Conservation (phyloP, 2,888 invertebrate genomes). For the Stictocephala bisonia region DNA sequence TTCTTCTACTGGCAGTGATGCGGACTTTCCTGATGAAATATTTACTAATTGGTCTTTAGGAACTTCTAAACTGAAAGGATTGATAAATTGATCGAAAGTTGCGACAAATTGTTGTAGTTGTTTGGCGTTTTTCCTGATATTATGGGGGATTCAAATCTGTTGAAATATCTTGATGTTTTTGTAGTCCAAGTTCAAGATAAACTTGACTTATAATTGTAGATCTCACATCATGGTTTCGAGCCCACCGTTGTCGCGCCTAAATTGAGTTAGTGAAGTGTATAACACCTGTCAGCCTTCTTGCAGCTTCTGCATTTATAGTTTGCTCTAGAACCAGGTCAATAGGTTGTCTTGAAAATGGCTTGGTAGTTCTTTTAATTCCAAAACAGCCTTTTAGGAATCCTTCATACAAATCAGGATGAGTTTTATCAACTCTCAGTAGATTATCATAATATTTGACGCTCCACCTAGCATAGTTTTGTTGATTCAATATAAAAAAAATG, state of each 20-base stretch:
- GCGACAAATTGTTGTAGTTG: slow-evolving; percentile 46
- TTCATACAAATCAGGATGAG: too few relatives aligned
- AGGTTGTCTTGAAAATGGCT: too few relatives aligned
- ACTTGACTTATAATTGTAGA: slow-evolving; percentile 57
- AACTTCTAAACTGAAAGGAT: slow-evolving; percentile 56
- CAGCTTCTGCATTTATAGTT: too few relatives aligned
- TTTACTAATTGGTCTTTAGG: slow-evolving; percentile 55
- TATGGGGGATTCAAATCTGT: not conserved
- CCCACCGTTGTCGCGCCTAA: slow-evolving; percentile 59
- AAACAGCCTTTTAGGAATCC: too few relatives aligned
- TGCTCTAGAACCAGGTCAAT: too few relatives aligned
- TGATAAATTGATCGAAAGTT: slow-evolving; percentile 53
- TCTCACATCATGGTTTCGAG: slow-evolving; percentile 55
- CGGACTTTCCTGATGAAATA: slow-evolving; percentile 62
- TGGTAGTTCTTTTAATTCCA: too few relatives aligned
- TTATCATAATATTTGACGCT: too few relatives aligned
- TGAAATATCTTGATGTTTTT: too few relatives aligned
- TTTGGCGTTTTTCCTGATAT: too few relatives aligned
- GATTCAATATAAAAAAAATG: too few relatives aligned
- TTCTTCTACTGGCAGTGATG: slow-evolving; percentile 59
- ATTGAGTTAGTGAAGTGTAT: slow-evolving; percentile 59
- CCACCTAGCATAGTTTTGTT: too few relatives aligned
- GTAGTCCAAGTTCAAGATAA: slow-evolving; percentile 52
- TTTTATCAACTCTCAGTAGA: too few relatives aligned
- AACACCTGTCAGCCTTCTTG: slow-evolving; percentile 58